Percentiles rank a stretch among this genome's conserved stretches.
These are phyloP conservation scores for Apeltes quadracus DNA, from an alignment of 2,113 vertebrate genomes.

Conservation along the genomic window DNA sequence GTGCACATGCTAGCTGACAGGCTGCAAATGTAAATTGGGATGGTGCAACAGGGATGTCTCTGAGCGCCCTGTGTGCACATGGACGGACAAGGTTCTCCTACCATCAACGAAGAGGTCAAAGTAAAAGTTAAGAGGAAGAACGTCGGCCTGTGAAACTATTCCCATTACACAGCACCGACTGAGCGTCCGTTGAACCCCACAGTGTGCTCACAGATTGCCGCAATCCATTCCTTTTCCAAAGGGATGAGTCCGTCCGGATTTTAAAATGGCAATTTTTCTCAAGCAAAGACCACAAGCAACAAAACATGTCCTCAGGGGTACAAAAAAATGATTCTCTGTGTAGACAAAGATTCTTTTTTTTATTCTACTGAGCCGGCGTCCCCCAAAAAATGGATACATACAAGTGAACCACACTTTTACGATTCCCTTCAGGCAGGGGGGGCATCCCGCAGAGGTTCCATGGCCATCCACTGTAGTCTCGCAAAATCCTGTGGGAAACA, in stretches of 20 bases:
- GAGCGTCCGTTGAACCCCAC: slow-evolving; percentile 19
- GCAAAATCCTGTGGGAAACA: not conserved
- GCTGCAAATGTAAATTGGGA: slow-evolving; percentile 6
- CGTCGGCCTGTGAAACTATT: slow-evolving; percentile 11
- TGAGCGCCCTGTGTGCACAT: not conserved
- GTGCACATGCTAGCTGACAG: slow-evolving; percentile 16
- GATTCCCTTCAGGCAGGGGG: not conserved
- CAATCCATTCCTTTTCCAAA: slow-evolving; percentile 7
- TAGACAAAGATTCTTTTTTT: too few species aligned
- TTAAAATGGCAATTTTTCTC: not conserved
- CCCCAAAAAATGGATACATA: not conserved
- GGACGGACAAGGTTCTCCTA: not conserved
- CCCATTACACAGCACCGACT: not conserved
- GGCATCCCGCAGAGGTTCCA: not conserved
- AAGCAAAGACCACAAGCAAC: not conserved
- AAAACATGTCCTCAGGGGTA: too few species aligned
- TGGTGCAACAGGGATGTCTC: slow-evolving; percentile 5
- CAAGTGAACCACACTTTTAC: not conserved
- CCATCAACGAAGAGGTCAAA: not conserved
- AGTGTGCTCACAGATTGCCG: not conserved
- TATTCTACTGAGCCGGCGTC: too few species aligned
- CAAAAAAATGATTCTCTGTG: not conserved
- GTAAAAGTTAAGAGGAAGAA: slow-evolving; percentile 5
- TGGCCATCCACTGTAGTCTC: not conserved
- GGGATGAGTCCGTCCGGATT: not conserved